Percentiles rank a stretch among this genome's conserved stretches.
phyloP scores from a whole-genome alignment of 2,113 vertebrate genomes.

The Oryzias melastigma region DNA sequence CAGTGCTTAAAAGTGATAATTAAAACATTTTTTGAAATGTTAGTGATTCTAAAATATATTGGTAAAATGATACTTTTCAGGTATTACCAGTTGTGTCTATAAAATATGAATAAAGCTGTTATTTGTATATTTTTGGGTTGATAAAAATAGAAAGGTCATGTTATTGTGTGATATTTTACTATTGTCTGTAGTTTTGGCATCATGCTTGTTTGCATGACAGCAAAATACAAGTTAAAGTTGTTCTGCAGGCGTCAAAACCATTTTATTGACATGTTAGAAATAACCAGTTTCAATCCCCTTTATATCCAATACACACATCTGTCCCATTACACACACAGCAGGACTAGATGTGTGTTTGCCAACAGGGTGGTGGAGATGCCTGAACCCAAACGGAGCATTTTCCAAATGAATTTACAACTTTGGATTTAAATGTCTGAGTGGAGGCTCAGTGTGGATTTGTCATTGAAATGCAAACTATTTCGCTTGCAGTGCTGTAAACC shows the following conservation, averaged over 20 bases:
- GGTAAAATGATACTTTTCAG: too few species aligned
- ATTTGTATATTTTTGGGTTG: too few species aligned
- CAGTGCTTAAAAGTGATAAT: too few species aligned
- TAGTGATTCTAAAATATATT: too few species aligned
- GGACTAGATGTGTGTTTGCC: conserved; percentile 45
- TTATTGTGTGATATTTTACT: too few species aligned
- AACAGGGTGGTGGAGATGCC: conserved; percentile 25
- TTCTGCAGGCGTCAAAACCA: conserved; percentile 24
- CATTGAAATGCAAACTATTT: conserved; percentile 72
- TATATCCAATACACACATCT: conserved; percentile 45
- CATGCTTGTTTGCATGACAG: conserved; percentile 11
- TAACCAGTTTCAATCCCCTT: conserved; percentile 36
- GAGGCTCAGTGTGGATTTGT: conserved; percentile 62
- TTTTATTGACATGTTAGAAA: conserved; percentile 33
- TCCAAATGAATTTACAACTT: conserved; percentile 62
- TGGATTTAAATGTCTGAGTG: conserved; percentile 74
- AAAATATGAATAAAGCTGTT: too few species aligned
- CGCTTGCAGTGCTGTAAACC: conserved; percentile 45
- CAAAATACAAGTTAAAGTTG: conserved; percentile 13
- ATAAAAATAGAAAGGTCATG: background rate
- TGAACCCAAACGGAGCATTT: conserved; percentile 47
- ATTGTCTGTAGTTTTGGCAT: too few species aligned
- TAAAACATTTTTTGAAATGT: too few species aligned
- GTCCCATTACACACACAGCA: conserved; percentile 44
- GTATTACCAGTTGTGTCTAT: too few species aligned